phyloP scores from a whole-genome alignment of 2,113 vertebrate genomes.

The Callaeas wilsoni region DNA sequence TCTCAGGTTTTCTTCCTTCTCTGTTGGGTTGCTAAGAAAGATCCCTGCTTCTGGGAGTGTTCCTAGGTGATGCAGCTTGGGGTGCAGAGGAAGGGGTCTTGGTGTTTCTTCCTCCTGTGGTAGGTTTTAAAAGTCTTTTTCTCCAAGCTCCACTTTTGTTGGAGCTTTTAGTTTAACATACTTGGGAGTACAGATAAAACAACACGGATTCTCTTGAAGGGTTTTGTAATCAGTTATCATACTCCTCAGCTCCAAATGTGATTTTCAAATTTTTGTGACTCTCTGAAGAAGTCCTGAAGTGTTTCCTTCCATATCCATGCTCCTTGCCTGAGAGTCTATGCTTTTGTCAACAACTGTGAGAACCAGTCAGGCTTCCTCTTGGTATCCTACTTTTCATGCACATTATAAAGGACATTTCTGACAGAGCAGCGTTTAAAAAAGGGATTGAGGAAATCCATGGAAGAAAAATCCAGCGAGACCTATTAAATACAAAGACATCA shows the following conservation, averaged over 20 bases:
- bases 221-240: background rate
- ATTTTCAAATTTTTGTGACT: background rate
- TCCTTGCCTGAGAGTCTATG: background rate
- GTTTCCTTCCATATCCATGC: background rate
- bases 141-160: background rate
- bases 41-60: background rate
- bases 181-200: background rate
- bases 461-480: background rate
- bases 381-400: background rate
- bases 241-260: background rate
- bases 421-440: background rate
- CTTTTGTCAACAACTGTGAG: background rate
- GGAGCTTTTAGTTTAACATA: background rate
- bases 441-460: background rate
- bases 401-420: background rate
- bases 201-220: background rate
- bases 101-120: background rate
- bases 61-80: background rate
- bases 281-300: background rate
- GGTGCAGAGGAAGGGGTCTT: background rate
- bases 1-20: background rate
- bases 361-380: background rate
- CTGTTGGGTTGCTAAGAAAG: accelerated
- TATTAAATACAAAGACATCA: background rate
- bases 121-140: background rate